Evolutionary conservation across 1,140 invertebrate species (phyloP).

Genomic region (Trichonephila inaurata): DNA sequence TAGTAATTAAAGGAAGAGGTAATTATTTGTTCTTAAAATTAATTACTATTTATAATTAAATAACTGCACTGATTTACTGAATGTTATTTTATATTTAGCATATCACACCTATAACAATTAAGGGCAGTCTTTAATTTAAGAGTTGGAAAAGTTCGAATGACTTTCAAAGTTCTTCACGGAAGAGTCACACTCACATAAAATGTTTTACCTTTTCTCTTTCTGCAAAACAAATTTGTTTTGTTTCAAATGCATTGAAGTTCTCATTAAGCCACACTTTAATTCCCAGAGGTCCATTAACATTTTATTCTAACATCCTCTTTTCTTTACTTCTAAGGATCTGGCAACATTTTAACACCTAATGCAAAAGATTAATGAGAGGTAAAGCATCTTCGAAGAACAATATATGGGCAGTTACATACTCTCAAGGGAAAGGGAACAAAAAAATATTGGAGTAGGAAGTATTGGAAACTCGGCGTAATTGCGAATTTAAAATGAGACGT

Average conservation of each 20-base stretch:
- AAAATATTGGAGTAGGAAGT: constrained; percentile 6
- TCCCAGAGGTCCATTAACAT: constrained; percentile 24
- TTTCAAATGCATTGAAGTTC: not conserved
- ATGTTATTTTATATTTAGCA: no score
- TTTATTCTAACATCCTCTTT: not conserved
- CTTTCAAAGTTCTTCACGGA: no score
- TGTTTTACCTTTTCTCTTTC: no score
- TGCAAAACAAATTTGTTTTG: no score
- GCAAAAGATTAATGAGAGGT: not conserved
- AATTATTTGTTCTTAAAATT: no score
- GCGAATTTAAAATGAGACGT: constrained; percentile 10
- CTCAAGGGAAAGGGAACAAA: not conserved
- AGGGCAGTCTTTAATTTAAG: no score
- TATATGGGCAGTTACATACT: not conserved
- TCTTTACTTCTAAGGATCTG: not conserved
- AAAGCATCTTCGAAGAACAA: not conserved
- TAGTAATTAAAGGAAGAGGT: no score
- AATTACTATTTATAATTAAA: no score
- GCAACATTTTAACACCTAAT: constrained; percentile 9
- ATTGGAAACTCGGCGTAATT: constrained; percentile 19
- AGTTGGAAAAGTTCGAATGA: no score
- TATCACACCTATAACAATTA: no score
- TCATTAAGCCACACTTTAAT: not conserved
- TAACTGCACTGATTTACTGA: no score
- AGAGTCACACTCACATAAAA: no score